Percentiles rank a stretch among this genome's conserved stretches.
These are phyloP conservation scores for Anabacerthia variegaticeps DNA, from an alignment of 2,797 vertebrate genomes.

Conservation along the genomic window DNA sequence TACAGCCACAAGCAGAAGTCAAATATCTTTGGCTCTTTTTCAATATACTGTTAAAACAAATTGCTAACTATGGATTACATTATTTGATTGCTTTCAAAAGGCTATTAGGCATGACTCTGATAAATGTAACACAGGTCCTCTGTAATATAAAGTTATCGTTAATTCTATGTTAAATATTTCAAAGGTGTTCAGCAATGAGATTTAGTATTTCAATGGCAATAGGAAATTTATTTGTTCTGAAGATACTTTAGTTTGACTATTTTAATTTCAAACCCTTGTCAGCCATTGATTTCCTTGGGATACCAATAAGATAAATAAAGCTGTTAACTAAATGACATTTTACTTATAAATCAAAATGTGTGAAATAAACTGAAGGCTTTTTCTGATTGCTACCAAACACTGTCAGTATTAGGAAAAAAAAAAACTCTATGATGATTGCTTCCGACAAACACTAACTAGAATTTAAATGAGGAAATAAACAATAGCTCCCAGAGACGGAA, in stretches of 20 bases:
- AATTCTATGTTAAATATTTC: neutral
- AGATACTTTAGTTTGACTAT: neutral
- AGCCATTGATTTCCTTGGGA: neutral
- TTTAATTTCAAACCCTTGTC: conserved; percentile 1
- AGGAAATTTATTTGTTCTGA: neutral
- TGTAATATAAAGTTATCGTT: neutral
- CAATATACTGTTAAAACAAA: neutral
- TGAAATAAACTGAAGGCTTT: neutral
- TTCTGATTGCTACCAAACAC: neutral
- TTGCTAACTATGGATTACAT: neutral
- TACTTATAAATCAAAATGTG: neutral
- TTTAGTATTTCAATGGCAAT: neutral
- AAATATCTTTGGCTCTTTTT: neutral
- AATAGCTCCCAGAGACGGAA: neutral
- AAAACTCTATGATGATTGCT: neutral
- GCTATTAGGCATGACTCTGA: neutral
- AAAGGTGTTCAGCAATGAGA: neutral
- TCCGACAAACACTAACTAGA: neutral
- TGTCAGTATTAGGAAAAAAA: neutral
- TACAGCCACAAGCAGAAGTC: neutral
- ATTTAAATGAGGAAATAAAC: neutral
- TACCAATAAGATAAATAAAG: neutral
- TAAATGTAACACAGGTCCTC: neutral
- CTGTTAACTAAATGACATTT: neutral
- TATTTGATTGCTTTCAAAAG: neutral